Evolutionary conservation across 2,797 vertebrate genomes (phyloP), one percentile per base, ranked within the genome.

Genomic region (Takifugu rubripes): DNA sequence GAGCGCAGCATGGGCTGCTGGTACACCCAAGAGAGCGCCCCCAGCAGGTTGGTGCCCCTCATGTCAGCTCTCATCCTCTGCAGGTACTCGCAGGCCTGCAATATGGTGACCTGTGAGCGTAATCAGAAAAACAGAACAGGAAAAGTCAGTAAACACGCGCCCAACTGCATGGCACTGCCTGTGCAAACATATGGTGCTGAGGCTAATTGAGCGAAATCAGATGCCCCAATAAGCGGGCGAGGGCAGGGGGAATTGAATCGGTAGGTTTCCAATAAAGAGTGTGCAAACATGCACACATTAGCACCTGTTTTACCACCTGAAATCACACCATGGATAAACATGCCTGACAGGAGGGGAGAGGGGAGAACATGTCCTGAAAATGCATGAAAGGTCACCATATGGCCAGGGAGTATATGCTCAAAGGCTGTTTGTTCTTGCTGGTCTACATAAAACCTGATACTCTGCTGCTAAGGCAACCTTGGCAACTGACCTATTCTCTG

Each of bases 1-100:
- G 91, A 93, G 0, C 90, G 93, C 64, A 92, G 95, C 70, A 91
- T 89, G 5, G 94, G 94, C 77, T 96, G 95, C 21, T 91, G 91
- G 83, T 94, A 88, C 0, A 91, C 90, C 95, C 96, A 98, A 65
- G 91, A 89, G 68, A 99, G 83, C 0, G 84, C 93, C 6, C 88
- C 92, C 77, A 93, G 74, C 65, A 98, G 86, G 72, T 94, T 93
- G 48, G 90, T 91, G 53, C 89, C 73, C 0, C 90, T 82, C 5
- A 82, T 58, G 0, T 87, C 89, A 0, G 78, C 87, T 75, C 65
- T 90, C 82, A 96, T 90, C 59, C 75, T 90, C 42, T 92, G 86
- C 0, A 95, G 45, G 50, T 92, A 93, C 74, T 96, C 91, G 0
- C 90, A 90, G 6, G 93, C 92, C 31, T 89, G 84, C 52, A 72